Percentiles rank a stretch among this genome's conserved stretches.
phyloP scores from a whole-genome alignment of 2,113 vertebrate species.

The Zapus hudsonius region DNA sequence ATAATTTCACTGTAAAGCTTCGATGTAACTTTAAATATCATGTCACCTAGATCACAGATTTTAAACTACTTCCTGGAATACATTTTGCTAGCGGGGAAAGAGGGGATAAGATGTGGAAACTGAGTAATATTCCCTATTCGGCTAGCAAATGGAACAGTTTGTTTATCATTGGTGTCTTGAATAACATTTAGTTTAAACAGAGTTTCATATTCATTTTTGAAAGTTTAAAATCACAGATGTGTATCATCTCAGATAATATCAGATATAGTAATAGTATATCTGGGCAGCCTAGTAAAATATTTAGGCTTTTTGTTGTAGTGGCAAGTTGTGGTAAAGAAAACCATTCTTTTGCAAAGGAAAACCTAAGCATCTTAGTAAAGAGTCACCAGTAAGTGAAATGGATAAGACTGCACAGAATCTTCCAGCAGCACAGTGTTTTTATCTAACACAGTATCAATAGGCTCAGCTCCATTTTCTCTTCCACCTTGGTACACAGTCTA shows the following conservation, averaged over 20 bases:
- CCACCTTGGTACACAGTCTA: not conserved
- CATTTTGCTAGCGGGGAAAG: not conserved
- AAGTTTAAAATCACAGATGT: constrained; percentile 1
- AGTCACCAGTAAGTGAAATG: not conserved
- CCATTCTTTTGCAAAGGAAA: not conserved
- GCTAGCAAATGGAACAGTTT: not conserved
- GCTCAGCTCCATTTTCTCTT: not conserved
- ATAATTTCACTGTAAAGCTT: not conserved
- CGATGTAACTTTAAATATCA: constrained; percentile 16
- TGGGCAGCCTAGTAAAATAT: not conserved
- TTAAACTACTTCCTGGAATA: not conserved
- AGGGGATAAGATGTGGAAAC: not conserved
- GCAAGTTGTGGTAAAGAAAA: not conserved
- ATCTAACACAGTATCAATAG: not conserved
- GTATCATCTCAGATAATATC: constrained; percentile 17
- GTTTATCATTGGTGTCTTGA: not conserved
- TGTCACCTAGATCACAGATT: not conserved
- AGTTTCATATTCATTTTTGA: constrained; percentile 28
- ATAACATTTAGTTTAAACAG: constrained; percentile 13
- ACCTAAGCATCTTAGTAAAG: not conserved
- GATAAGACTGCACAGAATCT: not conserved
- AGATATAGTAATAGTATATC: not conserved
- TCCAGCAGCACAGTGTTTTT: not conserved
- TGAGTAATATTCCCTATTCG: not conserved
- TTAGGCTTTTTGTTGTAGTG: not conserved